Base-by-base conservation (phyloP, 2,797 vertebrate species). In the Microchirus variegatus region DNA sequence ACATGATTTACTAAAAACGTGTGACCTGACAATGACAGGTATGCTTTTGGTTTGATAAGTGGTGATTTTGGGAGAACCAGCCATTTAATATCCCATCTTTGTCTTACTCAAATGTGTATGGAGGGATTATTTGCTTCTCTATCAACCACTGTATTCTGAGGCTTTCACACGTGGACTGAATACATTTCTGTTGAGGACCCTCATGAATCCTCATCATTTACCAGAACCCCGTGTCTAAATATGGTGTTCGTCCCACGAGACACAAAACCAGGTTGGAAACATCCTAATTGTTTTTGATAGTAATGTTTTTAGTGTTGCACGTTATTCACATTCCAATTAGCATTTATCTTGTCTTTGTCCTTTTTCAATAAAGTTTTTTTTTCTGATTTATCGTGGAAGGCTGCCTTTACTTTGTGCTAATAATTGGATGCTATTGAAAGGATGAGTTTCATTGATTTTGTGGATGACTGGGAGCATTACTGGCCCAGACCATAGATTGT, bases 381-480 rank as follows among this genome's bases (percentile, higher is more conserved):
- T 92, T 85, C 91, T 95, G 94, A 98, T 97, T 97, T 96, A 96
- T 96, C 83, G 94, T 72, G 53, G 91, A 92, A 91, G 89, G 87
- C 90, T 92, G 87, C 81, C 88, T 95, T 93, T 93, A 93, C 82
- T 83, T 94, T 95, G 95, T 96, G 94, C 93, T 96, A 95, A 96
- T 98, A 98, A 98, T 97, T 98, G 95, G 94, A 96, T 96, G 94
- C 92, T 95, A 94, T 96, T 96, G 95, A 96, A 96, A 96, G 95
- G 96, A 98, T 97, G 95, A 95, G 94, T 95, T 97, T 96, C 93
- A 98, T 98, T 95, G 96, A 99, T 98, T 93, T 93, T 89, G 90
- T 92, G 92, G 93, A 94, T 94, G 95, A 94, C 94, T 93, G 93
- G 89, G 95, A 93, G 94, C 94, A 93, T 95, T 95, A 94, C 92